Base-by-base conservation (phyloP, 2,113 vertebrate species). In the Plotosus lineatus region DNA sequence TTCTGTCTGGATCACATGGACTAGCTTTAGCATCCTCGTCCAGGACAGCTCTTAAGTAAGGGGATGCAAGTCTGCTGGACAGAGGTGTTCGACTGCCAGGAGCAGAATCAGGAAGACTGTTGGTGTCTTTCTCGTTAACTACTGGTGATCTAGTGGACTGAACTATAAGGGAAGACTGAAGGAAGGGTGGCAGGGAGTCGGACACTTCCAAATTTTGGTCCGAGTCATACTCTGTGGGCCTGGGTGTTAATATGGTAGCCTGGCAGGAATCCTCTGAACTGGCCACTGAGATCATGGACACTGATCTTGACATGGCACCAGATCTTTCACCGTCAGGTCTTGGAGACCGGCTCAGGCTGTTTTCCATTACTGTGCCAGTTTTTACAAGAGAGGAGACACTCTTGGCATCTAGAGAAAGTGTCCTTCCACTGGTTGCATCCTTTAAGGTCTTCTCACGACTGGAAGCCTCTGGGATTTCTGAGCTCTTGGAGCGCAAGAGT, bases 221-320 rank as follows among this genome's bases (percentile, higher is more conserved):
- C 0, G 96, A 98, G 84, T 99, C 97, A 38, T 95, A 97, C 3
- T 99, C 98, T 0, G 69, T 61, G 58, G 94, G 94, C 85, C 93
- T 93, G 69, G 96, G 96, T 0, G 97, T 97, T 51, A 96, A 92
- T 11, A 93, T 89, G 0, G 93, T 91, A 0, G 95, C 92, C 80
- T 96, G 95, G 84, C 95, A 97, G 6, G 96, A 98, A 85, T 99
- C 98, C 87, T 99, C 97, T 14, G 97, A 98, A 87, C 97, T 98
- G 0, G 95, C 95, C 56, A 98, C 93, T 0, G 98, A 99, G 84
- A 97, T 88, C 90, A 98, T 82, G 1, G 97, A 99, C 72, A 97
- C 87, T 0, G 97, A 98, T 86, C 96, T 92, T 68, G 96, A 98
- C 86, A 95, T 96, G 75, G 97, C 90, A 46, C 93, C 92, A 1